These are phyloP conservation scores for Stenodema calcarata DNA, from an alignment of 2,888 invertebrate genomes.

Conservation along the genomic window DNA sequence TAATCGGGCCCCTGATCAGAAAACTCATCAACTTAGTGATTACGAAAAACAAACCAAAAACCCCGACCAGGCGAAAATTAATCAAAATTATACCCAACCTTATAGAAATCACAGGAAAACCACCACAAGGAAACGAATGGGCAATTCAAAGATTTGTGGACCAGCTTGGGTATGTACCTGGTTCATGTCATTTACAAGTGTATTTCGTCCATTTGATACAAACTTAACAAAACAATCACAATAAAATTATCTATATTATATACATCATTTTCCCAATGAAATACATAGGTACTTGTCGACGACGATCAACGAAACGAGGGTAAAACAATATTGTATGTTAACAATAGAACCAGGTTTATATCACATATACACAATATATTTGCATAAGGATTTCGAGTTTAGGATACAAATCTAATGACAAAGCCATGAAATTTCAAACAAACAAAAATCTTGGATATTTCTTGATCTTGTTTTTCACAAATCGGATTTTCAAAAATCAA, in stretches of 20 bases:
- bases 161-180: background rate
- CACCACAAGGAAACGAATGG: background rate
- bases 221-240: slow-evolving; percentile 30
- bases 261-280: slow-evolving; percentile 6
- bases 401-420: slow-evolving; percentile 7
- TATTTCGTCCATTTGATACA: slow-evolving; percentile 38
- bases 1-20: no score
- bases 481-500: slow-evolving; percentile 45
- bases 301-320: background rate
- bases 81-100: no score
- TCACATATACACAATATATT: slow-evolving; percentile 15
- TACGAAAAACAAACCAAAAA: no score
- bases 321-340: background rate
- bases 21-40: no score
- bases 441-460: slow-evolving; percentile 1
- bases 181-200: slow-evolving; percentile 12
- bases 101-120: no score
- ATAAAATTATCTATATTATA: slow-evolving; percentile 12
- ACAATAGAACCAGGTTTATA: background rate
- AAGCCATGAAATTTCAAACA: slow-evolving; percentile 33
- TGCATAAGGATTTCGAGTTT: background rate
- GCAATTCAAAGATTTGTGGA: background rate
- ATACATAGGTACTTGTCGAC: background rate
- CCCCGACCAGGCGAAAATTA: no score
- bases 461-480: background rate